These are phyloP conservation scores for Eledona agricola DNA, from an alignment of 2,888 invertebrate species.

Conservation along the genomic window DNA sequence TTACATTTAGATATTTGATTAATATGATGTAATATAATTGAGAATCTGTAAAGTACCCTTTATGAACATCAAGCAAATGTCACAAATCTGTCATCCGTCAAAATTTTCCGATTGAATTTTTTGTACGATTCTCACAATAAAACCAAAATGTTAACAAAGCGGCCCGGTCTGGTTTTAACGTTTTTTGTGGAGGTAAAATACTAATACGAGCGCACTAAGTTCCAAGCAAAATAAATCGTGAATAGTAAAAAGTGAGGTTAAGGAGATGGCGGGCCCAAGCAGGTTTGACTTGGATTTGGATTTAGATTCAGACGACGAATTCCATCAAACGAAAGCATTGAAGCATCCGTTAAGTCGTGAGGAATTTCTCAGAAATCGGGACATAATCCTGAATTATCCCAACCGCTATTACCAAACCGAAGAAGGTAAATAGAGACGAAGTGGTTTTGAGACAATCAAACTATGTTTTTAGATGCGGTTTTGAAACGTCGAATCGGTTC, in stretches of 20 bases:
- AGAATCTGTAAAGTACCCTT: no score
- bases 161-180: no score
- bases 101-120: no score
- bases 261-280: slow-evolving; percentile 26
- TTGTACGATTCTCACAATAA: no score
- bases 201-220: no score
- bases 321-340: slow-evolving; percentile 9
- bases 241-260: slow-evolving; percentile 27
- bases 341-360: slow-evolving; percentile 19
- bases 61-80: no score
- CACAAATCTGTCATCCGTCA: no score
- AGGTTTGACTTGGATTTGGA: slow-evolving; percentile 23
- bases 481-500: slow-evolving; percentile 77
- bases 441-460: background rate
- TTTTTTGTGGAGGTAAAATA: no score
- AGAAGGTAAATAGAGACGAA: slow-evolving; percentile 28
- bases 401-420: slow-evolving; percentile 24
- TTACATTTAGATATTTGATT: no score
- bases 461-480: slow-evolving; percentile 63
- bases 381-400: slow-evolving; percentile 14
- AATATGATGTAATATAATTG: no score
- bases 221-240: no score
- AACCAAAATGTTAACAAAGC: no score
- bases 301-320: slow-evolving; percentile 19
- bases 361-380: slow-evolving; percentile 19